Conservation (phyloP, 2,888 invertebrate genomes). For the Callimorpha dominula region DNA sequence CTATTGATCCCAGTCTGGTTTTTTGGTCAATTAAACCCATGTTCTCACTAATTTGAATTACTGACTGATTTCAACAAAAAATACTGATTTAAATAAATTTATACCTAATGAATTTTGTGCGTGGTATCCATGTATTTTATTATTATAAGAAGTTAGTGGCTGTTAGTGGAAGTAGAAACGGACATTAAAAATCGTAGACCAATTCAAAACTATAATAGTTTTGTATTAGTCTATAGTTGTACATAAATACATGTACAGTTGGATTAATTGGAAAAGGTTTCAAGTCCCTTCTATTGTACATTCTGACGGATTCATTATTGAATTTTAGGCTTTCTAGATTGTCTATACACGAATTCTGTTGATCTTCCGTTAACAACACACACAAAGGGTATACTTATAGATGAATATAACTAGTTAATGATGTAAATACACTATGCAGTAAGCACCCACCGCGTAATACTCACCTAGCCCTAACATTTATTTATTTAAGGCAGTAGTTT, state of each 20-base stretch:
- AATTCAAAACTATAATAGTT: background rate
- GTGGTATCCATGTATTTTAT: no score
- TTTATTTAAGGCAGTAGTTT: constrained; percentile 52
- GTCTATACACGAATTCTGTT: background rate
- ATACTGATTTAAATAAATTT: no score
- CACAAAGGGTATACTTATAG: background rate
- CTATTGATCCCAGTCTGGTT: no score
- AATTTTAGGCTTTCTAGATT: background rate
- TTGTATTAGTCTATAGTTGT: background rate
- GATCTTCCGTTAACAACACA: background rate
- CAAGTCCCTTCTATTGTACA: background rate
- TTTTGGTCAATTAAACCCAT: no score
- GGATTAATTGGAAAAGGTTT: background rate
- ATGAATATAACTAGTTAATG: constrained; percentile 17
- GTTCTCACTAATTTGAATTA: no score
- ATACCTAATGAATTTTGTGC: no score
- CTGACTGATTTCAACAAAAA: no score
- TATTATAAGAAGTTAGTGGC: background rate
- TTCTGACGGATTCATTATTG: background rate
- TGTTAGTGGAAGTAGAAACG: background rate
- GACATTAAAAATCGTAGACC: background rate
- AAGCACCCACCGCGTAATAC: constrained; percentile 76
- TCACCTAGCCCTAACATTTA: constrained; percentile 59
- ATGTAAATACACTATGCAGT: constrained; percentile 59
- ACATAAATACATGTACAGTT: background rate